phyloP scores from a whole-genome alignment of 2,888 invertebrate species.

The Mesorhabditis belari region DNA sequence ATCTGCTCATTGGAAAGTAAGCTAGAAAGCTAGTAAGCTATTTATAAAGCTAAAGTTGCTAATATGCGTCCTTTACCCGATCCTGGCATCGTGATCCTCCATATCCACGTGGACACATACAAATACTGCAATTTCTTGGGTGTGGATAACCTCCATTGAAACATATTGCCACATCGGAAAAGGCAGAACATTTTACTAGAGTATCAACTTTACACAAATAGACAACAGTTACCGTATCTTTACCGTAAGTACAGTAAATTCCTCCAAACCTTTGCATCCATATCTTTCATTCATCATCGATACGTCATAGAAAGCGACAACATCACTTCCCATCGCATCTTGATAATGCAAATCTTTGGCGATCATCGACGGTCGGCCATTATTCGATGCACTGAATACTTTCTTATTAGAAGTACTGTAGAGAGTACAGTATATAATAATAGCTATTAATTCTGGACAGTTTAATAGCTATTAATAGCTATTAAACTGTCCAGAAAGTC shows the following conservation, averaged over 20 bases:
- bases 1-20: no score
- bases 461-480: no score
- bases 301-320: slow-evolving; percentile 39
- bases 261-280: slow-evolving; percentile 38
- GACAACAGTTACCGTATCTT: neutral
- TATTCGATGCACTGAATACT: slow-evolving; percentile 26
- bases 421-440: no score
- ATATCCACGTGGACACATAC: slow-evolving; percentile 45
- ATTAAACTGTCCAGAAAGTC: no score
- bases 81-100: slow-evolving; percentile 29
- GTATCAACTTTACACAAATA: neutral
- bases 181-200: slow-evolving; percentile 17
- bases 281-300: slow-evolving; percentile 49
- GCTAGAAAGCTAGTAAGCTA: no score
- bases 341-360: slow-evolving; percentile 27
- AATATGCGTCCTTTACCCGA: no score
- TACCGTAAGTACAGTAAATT: neutral
- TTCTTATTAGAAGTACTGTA: no score
- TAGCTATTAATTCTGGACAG: no score
- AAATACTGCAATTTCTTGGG: slow-evolving; percentile 31
- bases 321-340: slow-evolving; percentile 38
- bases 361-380: slow-evolving; percentile 28
- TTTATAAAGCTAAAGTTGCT: no score
- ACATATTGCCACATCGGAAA: slow-evolving; percentile 26
- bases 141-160: slow-evolving; percentile 41